Evolutionary conservation across 2,888 invertebrate genomes (phyloP).

Genomic region (Dyspetes luteomarginatus): DNA sequence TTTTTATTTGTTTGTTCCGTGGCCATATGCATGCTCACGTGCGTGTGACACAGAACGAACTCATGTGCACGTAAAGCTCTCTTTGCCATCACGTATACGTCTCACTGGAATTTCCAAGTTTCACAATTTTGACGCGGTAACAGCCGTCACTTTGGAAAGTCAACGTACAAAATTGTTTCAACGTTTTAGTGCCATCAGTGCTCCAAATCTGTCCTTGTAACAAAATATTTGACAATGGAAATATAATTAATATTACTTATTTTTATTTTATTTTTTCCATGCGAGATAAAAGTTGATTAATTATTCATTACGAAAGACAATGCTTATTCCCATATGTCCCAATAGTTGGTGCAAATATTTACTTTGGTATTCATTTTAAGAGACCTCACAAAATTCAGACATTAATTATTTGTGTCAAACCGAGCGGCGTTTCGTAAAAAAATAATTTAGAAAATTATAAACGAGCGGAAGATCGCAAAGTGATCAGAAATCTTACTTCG

Average conservation of each 20-base stretch:
- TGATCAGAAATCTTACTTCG: no score
- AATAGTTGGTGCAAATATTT: no score
- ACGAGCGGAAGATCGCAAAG: no score
- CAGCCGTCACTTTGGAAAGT: slow-evolving; percentile 41
- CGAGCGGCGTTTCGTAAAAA: no score
- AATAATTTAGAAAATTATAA: no score
- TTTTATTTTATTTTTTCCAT: background rate
- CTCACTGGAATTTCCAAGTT: slow-evolving; percentile 39
- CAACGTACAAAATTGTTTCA: background rate
- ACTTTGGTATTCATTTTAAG: no score
- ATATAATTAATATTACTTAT: slow-evolving; percentile 29
- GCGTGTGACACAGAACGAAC: slow-evolving; percentile 13
- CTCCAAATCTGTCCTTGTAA: slow-evolving; percentile 11
- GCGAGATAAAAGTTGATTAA: background rate
- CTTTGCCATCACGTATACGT: slow-evolving; percentile 23
- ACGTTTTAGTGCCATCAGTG: slow-evolving; percentile 31
- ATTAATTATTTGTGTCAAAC: no score
- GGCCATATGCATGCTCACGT: slow-evolving; percentile 37
- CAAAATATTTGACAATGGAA: slow-evolving; percentile 7
- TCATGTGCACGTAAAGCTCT: slow-evolving; percentile 41
- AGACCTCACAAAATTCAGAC: no score
- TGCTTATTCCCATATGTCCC: background rate
- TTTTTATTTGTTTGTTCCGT: slow-evolving; percentile 43
- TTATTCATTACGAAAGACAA: slow-evolving; percentile 19
- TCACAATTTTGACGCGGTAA: slow-evolving; percentile 43